These are phyloP conservation scores for Sipha flava DNA, from an alignment of 1,140 invertebrate genomes.

Conservation along the genomic window DNA sequence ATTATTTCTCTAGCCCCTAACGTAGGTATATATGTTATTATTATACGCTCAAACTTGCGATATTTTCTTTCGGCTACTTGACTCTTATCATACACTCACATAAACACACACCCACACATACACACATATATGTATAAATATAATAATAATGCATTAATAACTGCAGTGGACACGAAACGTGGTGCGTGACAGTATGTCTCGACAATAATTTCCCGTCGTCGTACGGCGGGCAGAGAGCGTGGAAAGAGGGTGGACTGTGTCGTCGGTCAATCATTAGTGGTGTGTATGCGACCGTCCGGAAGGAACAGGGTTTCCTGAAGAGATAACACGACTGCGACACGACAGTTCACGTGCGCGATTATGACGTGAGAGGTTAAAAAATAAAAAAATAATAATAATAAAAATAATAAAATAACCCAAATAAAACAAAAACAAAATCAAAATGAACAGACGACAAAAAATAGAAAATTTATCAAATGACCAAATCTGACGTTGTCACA, in stretches of 20 bases:
- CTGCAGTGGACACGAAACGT: conserved; percentile 21
- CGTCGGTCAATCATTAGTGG: conserved; percentile 27
- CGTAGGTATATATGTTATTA: background rate
- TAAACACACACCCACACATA: background rate
- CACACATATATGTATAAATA: background rate
- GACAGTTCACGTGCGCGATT: conserved; percentile 29
- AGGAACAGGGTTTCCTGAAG: conserved; percentile 24
- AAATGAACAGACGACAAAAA: background rate
- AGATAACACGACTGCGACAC: conserved; percentile 18
- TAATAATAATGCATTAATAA: conserved; percentile 27
- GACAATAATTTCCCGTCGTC: conserved; percentile 1
- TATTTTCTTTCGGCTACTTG: background rate
- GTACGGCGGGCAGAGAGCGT: background rate
- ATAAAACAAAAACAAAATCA: conserved; percentile 6
- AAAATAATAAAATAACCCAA: background rate
- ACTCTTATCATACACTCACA: background rate
- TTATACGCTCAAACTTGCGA: background rate
- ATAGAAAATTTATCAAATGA: conserved; percentile 21
- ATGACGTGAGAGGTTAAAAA: conserved; percentile 12
- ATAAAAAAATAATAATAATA: background rate
- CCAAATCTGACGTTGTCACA: conserved; percentile 2
- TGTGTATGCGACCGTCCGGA: conserved; percentile 12
- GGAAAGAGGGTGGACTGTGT: background rate
- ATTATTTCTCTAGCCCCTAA: background rate
- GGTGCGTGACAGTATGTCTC: conserved; percentile 25